Evolutionary conservation across 2,797 vertebrate species (phyloP), one percentile per base, ranked within the genome.

Genomic region (Poecilia velifera): DNA sequence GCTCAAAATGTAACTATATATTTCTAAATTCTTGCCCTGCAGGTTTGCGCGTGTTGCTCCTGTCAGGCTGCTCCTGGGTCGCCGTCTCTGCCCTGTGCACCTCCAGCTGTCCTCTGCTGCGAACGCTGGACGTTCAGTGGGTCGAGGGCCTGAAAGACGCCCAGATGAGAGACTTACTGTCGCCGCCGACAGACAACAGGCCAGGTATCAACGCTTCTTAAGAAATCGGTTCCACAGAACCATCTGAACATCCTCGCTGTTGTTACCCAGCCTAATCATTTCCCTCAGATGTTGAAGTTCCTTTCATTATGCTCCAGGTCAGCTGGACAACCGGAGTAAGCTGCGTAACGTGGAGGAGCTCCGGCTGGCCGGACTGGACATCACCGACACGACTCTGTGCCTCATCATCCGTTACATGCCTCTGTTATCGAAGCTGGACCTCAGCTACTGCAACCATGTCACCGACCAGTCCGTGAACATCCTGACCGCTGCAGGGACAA

Each of bases 391-490:
- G 0, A 97, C 97, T 3, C 94, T 99, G 87, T 95, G 96, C 72
- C 96, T 99, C 71, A 97, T 99, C 91, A 98, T 98, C 76, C 94
- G 96, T 46, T 97, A 99, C 94, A 97, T 98, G 97, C 97, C 98
- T 14, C 94, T 96, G 81, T 91, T 99, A 68, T 96, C 97, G 89
- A 97, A 95, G 90, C 96, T 99, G 88, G 97, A 99, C 86, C 97
- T 99, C 76, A 98, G 97, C 95, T 98, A 98, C 96, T 99, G 98
- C 94, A 99, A 98, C 90, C 97, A 98, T 0, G 96, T 99, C 85
- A 98, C 96, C 0, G 97, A 99, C 94, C 97, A 99, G 95, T 98
- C 97, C 2, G 96, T 98, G 85, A 98, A 99, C 96, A 95, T 98
- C 92, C 96, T 99, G 91, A 99, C 98, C 0, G 97, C 98, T 0